Evolutionary conservation across 2,888 invertebrate genomes (phyloP), one percentile per base, ranked within the genome.

Genomic region (Alloscopus bannaensis): DNA sequence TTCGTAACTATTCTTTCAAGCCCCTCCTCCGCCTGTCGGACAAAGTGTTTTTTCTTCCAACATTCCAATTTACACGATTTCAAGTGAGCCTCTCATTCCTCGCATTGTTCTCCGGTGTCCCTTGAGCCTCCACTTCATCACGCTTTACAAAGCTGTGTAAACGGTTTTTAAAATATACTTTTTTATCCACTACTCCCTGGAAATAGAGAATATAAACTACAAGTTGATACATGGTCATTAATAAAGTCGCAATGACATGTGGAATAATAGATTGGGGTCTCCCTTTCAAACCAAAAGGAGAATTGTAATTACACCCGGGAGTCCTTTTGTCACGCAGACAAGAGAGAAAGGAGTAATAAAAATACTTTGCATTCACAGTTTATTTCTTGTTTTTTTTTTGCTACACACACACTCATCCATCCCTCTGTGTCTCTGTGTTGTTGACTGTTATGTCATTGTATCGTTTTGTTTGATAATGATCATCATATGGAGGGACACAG

Each of bases 181-280:
- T n/a, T n/a, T n/a, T n/a, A n/a, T n/a, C n/a, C n/a, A n/a, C n/a
- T n/a, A n/a, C n/a, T n/a, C n/a, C n/a, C n/a, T n/a, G n/a, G n/a
- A n/a, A n/a, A n/a, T n/a, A n/a, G n/a, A n/a, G n/a, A n/a, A n/a
- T n/a, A n/a, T n/a, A n/a, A n/a, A n/a, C n/a, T n/a, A n/a, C n/a
- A n/a, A n/a, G n/a, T n/a, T n/a, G n/a, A n/a, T 80, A 80, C 79
- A 66, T 70, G 77, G 72, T 84, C 82, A 83, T 84, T 84, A 84
- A 84, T 84, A 84, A 84, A 83, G 83, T 81, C 73, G 52, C 62
- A 68, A 65, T 84, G 82, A 84, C 84, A 81, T 60, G 71, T 28
- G 42, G 66, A 76, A 78, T 80, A 82, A 83, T 80, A 73, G 47
- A 65, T 45, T 64, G 26, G n/a, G 47, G 64, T 64, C 45, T 59